Evolutionary conservation across 2,797 vertebrate genomes (phyloP).

Genomic region (Rhyacichthys aspro): DNA sequence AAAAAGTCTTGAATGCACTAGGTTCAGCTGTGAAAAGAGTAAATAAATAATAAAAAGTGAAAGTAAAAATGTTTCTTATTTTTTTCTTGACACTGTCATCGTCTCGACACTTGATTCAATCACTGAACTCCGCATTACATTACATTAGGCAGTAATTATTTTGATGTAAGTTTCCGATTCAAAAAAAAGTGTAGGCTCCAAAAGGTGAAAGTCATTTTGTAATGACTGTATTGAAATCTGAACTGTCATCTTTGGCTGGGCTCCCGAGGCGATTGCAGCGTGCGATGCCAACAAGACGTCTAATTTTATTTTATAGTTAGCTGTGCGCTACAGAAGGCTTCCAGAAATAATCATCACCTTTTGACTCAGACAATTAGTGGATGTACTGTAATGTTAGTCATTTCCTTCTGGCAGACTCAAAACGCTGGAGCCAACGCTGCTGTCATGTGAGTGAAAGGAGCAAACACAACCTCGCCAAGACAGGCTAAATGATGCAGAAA

Average conservation of each 20-base stretch:
- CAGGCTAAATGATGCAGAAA: background rate
- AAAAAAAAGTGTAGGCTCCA: background rate
- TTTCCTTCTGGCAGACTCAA: conserved; percentile 11
- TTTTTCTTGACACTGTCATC: too few species aligned
- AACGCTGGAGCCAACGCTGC: background rate
- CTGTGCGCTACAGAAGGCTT: background rate
- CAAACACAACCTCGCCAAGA: background rate
- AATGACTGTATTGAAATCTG: conserved; percentile 4
- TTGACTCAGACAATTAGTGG: conserved; percentile 18
- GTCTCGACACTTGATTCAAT: too few species aligned
- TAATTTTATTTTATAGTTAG: conserved; percentile 16
- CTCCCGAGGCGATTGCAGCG: conserved; percentile 8
- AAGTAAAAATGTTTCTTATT: too few species aligned
- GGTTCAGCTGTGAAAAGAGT: too few species aligned
- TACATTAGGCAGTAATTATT: conserved; percentile 6
- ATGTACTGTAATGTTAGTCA: conserved; percentile 22
- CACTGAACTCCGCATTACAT: background rate
- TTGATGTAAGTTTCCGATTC: background rate
- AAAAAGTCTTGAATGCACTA: too few species aligned
- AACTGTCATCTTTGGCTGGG: conserved; percentile 1
- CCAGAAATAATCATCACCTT: conserved; percentile 15
- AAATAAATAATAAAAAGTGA: too few species aligned
- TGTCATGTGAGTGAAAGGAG: background rate
- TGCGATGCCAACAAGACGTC: conserved; percentile 10
- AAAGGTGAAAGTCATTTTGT: conserved; percentile 13